Base-by-base conservation (phyloP, 2,113 vertebrate genomes). In the Sylvilagus bachmani region DNA sequence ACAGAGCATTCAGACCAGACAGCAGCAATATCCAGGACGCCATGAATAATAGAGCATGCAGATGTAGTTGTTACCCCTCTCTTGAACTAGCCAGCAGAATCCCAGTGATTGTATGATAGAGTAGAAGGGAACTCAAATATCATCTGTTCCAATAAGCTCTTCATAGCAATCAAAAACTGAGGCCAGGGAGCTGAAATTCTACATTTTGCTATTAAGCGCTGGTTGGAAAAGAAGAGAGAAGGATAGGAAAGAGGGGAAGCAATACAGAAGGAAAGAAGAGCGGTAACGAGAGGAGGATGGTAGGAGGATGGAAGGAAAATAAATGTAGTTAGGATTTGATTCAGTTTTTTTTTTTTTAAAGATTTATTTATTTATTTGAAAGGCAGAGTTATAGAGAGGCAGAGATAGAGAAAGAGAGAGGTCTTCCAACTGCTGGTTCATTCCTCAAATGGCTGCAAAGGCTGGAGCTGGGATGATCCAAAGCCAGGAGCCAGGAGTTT, bases 21-120 rank as follows among this genome's bases (percentile, higher is more conserved):
- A 3, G 21, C 13, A 36, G 17, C 36, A 21, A 27, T 22, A 14
- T 5, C 12, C n/a, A 69, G n/a, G 8, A 58, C 0, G 1, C 16
- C 14, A 33, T 51, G 7, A 73, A 29, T 13, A 62, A 7, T 0
- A 81, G n/a, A 6, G 11, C 1, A 27, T 31, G 5, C 11, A n/a
- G 24, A 10, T 70, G 44, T 2, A 4, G 17, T 64, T 21, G 7
- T 9, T 70, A 61, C 8, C 11, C 5, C 86, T 19, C 25, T 89
- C 55, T 14, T 86, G n/a, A 90, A 38, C 4, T 19, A 36, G 16
- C 24, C 36, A 22, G 29, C 53, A 31, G 66, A 75, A 66, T 38
- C 22, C 27, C 1, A 77, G 2, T 66, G 5, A 19, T 7, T 61
- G 10, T 17, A 77, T 33, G 36, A 2, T 49, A 38, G 11, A 67